Percentiles rank a stretch among this genome's conserved stretches.
Conservation (phyloP, 2,888 invertebrate species). For the Platycheirus rosarum region DNA sequence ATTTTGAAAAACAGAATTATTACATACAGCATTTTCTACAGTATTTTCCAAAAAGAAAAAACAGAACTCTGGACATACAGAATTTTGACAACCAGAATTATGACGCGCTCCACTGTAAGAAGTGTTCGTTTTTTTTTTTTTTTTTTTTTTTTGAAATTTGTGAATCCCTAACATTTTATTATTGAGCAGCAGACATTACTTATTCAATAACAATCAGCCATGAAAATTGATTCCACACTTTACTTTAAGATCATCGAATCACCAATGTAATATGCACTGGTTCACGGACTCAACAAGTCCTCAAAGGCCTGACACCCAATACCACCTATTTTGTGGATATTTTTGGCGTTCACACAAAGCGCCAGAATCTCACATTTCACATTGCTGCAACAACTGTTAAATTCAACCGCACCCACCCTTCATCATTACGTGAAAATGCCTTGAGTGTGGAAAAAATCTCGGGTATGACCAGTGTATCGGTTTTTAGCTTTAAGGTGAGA, state of each 20-base stretch:
- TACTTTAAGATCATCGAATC: constrained; percentile 64
- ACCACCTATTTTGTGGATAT: constrained; percentile 81
- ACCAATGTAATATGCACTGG: constrained; percentile 81
- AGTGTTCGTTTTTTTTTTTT: too few relatives aligned
- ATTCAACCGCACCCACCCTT: constrained; percentile 82
- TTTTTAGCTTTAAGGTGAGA: constrained; percentile 84
- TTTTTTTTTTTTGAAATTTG: too few relatives aligned
- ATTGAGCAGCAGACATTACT: too few relatives aligned
- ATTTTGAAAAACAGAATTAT: too few relatives aligned
- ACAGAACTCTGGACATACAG: too few relatives aligned
- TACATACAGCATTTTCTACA: too few relatives aligned
- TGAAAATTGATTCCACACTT: too few relatives aligned
- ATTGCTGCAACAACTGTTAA: constrained; percentile 78
- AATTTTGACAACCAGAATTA: too few relatives aligned
- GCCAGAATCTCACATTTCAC: constrained; percentile 80
- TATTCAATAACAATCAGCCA: too few relatives aligned
- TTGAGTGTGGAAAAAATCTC: constrained; percentile 83
- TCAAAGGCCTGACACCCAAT: constrained; percentile 79
- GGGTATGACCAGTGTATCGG: constrained; percentile 83
- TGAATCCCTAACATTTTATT: too few relatives aligned
- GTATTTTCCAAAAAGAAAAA: too few relatives aligned
- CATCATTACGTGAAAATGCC: constrained; percentile 83
- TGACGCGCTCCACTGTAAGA: too few relatives aligned
- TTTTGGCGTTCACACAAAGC: constrained; percentile 81
- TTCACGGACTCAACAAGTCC: constrained; percentile 79